phyloP scores from a whole-genome alignment of 2,113 vertebrate genomes.

The Perognathus longimembris region DNA sequence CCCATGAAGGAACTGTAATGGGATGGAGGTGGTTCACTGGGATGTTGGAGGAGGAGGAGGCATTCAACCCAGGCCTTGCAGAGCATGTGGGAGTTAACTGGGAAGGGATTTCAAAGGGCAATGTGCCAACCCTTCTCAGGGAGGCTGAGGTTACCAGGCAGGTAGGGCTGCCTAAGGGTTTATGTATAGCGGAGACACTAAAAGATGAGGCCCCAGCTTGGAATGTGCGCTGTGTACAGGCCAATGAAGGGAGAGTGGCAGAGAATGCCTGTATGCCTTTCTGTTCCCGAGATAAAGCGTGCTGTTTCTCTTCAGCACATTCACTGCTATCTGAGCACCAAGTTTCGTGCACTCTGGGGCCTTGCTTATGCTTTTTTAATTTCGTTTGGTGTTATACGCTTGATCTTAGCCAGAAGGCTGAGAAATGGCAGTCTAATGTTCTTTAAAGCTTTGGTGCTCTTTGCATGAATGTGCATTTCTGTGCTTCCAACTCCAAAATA shows the following conservation, averaged over 20 bases:
- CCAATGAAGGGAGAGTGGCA: not conserved
- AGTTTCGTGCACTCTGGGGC: not conserved
- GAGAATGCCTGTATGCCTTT: no score
- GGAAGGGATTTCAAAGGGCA: not conserved
- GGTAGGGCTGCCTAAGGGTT: not conserved
- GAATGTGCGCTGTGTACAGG: no score
- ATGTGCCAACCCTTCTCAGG: rapidly evolving
- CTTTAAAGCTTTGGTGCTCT: not conserved
- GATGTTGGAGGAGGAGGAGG: not conserved
- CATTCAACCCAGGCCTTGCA: not conserved
- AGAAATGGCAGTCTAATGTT: not conserved
- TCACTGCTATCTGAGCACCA: not conserved
- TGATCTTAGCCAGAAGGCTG: not conserved
- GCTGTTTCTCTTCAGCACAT: not conserved
- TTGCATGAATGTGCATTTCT: not conserved
- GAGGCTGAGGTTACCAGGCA: not conserved
- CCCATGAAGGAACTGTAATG: rapidly evolving
- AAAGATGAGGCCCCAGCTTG: not conserved
- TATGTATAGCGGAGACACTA: not conserved
- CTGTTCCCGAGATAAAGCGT: not conserved
- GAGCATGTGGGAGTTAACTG: not conserved
- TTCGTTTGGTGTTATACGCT: not conserved
- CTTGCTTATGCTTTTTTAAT: not conserved
- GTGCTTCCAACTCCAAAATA: not conserved
- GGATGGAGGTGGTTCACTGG: not conserved